These are phyloP conservation scores for Drosophila colorata DNA, from an alignment of 2,888 invertebrate species.

Conservation along the genomic window DNA sequence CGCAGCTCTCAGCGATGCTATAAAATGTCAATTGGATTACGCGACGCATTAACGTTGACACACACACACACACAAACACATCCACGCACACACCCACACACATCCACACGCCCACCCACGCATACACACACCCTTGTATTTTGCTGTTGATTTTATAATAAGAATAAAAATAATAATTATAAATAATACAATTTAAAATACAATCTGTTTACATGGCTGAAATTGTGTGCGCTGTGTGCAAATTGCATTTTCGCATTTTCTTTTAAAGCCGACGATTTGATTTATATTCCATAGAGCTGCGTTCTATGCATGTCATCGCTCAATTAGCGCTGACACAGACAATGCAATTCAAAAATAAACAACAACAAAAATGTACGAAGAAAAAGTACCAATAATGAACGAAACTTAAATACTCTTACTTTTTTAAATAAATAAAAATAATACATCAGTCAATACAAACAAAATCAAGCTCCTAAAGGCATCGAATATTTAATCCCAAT, in stretches of 20 bases:
- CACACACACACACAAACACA: not conserved
- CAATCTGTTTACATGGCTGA: conserved; percentile 33
- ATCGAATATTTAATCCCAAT: too few relatives aligned
- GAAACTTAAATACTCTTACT: too few relatives aligned
- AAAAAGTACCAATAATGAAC: too few relatives aligned
- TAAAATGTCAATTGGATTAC: conserved; percentile 40
- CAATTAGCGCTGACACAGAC: conserved; percentile 46
- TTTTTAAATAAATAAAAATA: too few relatives aligned
- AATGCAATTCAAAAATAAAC: conserved; percentile 13
- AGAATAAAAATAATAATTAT: conserved; percentile 15
- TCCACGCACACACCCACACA: too few relatives aligned
- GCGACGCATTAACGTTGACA: conserved; percentile 16
- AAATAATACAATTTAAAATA: conserved; percentile 39
- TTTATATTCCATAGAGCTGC: conserved; percentile 19
- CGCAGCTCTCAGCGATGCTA: conserved; percentile 8
- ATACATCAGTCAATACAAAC: too few relatives aligned
- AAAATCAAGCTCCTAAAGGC: too few relatives aligned
- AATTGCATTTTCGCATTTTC: conserved; percentile 36
- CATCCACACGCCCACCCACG: conserved; percentile 1
- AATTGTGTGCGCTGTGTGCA: conserved; percentile 12
- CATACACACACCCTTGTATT: not conserved
- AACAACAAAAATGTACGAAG: too few relatives aligned
- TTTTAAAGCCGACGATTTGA: conserved; percentile 33
- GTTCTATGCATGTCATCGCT: conserved; percentile 48
- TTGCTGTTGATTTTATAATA: conserved; percentile 14